phyloP scores from a whole-genome alignment of 2,113 vertebrate genomes.

The Protobothrops flavoviridis region DNA sequence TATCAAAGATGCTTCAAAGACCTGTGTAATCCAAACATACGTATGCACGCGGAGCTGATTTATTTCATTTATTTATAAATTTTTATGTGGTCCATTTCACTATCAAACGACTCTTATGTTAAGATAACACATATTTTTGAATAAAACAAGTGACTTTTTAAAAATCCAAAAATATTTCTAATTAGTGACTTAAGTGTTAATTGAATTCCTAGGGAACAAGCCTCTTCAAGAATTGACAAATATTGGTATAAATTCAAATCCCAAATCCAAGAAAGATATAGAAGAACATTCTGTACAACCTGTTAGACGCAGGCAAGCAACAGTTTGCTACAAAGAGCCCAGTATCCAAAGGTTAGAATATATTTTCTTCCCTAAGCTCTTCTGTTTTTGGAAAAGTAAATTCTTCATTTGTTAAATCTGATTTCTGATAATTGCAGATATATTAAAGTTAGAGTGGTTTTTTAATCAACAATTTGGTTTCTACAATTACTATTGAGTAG shows the following conservation, averaged over 20 bases:
- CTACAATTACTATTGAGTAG: neutral
- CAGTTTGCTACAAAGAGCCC: conserved; percentile 67
- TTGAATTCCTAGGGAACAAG: conserved; percentile 59
- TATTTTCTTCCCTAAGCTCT: neutral
- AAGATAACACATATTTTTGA: neutral
- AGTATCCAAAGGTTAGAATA: conserved; percentile 47
- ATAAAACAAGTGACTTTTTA: neutral
- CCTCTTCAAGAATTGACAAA: conserved; percentile 69
- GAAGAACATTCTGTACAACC: conserved; percentile 35
- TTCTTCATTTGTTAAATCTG: neutral
- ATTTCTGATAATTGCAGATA: neutral
- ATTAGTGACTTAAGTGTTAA: neutral
- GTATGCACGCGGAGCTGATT: neutral
- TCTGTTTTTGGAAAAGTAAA: neutral
- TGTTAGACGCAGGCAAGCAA: conserved; percentile 38
- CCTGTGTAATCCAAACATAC: neutral
- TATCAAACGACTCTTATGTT: no score
- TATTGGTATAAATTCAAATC: conserved; percentile 9
- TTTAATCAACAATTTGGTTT: neutral
- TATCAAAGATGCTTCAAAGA: neutral
- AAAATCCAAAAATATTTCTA: conserved; percentile 6
- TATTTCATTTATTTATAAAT: no score
- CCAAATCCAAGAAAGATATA: conserved; percentile 28
- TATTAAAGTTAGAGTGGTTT: fast-evolving
- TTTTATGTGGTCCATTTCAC: no score